Percentiles rank a stretch among this genome's conserved stretches.
These are phyloP conservation scores for Anniella stebbinsi DNA, from an alignment of 2,797 vertebrate species.

Conservation along the genomic window DNA sequence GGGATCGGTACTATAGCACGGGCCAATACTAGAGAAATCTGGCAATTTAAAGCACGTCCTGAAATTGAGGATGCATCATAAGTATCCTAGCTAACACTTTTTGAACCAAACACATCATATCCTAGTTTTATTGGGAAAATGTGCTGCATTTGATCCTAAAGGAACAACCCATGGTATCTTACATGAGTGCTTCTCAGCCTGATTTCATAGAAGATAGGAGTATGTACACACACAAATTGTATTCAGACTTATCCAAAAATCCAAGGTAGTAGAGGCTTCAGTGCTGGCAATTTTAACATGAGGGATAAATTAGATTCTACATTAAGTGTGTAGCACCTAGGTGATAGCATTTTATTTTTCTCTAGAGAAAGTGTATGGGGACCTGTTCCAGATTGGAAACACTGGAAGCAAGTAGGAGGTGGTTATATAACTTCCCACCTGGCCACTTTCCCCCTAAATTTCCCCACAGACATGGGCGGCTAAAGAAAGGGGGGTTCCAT, in stretches of 20 bases:
- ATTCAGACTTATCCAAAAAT: neutral
- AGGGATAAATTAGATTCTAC: neutral
- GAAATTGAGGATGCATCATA: neutral
- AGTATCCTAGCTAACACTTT: neutral
- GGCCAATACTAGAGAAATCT: neutral
- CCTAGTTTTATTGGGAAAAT: constrained; percentile 37
- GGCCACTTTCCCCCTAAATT: no score
- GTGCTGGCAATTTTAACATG: neutral
- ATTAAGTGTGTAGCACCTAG: no score
- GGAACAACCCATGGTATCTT: neutral
- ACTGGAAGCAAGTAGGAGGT: no score
- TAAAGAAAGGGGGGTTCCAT: no score
- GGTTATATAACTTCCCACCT: no score
- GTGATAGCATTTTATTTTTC: no score
- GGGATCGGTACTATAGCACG: neutral
- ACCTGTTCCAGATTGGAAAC: no score
- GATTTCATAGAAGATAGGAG: neutral
- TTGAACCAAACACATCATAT: neutral
- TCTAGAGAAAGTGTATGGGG: no score
- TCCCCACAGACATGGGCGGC: no score
- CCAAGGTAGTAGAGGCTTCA: neutral
- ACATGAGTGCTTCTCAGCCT: neutral
- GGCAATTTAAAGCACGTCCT: neutral
- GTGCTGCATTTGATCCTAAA: neutral
- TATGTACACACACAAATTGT: neutral